Evolutionary conservation across 2,113 vertebrate genomes (phyloP).

Genomic region (Aspidoscelis tigris): DNA sequence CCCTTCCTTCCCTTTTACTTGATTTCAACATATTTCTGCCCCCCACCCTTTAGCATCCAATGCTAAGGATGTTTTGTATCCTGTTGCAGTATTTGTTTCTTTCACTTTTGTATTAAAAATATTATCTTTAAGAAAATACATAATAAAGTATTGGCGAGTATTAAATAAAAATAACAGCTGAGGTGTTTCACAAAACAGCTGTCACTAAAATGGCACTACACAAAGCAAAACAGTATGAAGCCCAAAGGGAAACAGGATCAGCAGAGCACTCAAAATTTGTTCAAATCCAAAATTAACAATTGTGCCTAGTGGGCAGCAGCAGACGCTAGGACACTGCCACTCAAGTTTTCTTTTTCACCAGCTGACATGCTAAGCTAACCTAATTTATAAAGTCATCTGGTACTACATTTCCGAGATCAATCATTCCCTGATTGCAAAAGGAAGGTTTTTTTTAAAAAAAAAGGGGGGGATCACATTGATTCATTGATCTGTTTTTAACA

Average conservation of each 20-base stretch:
- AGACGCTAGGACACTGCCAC: not conserved
- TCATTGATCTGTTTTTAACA: not conserved
- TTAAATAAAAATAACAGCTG: not conserved
- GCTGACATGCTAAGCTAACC: not conserved
- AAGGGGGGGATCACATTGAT: not conserved
- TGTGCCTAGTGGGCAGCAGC: not conserved
- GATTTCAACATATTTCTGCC: too few species aligned
- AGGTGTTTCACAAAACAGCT: not conserved
- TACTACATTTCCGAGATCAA: not conserved
- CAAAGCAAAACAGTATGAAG: not conserved
- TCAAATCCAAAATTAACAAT: not conserved
- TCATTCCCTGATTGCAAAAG: not conserved
- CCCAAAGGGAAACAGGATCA: not conserved
- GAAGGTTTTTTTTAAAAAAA: not conserved
- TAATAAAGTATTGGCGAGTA: too few species aligned
- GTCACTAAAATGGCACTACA: not conserved
- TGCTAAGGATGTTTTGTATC: too few species aligned
- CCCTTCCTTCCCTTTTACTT: too few species aligned
- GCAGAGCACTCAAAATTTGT: not conserved
- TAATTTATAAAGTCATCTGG: not conserved
- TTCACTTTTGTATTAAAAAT: too few species aligned
- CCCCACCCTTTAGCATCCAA: too few species aligned
- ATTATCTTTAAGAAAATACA: too few species aligned
- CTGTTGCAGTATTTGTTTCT: too few species aligned
- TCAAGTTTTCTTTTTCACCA: not conserved